Conservation (phyloP, 2,888 invertebrate species). For the Myopa testacea region DNA sequence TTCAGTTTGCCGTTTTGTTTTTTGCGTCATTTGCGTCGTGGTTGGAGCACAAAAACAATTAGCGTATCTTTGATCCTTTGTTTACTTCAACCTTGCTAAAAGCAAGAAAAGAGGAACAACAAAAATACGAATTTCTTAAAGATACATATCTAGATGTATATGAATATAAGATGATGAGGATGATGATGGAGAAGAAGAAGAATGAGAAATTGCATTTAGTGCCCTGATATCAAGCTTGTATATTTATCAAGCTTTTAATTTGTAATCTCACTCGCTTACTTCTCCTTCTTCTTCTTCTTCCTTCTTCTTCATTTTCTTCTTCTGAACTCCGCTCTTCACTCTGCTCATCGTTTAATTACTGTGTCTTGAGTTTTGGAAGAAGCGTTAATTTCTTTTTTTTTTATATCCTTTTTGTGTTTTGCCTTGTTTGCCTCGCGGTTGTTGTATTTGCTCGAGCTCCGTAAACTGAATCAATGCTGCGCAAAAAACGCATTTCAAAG, state of each 20-base stretch:
- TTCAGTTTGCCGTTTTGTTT: slow-evolving; percentile 10
- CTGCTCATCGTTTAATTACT: no score
- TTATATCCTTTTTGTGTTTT: no score
- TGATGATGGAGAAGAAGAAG: not conserved
- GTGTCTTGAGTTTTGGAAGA: no score
- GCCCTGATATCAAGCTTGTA: slow-evolving; percentile 35
- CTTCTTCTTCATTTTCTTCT: no score
- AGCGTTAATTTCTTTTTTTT: no score
- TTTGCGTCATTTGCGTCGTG: slow-evolving; percentile 24
- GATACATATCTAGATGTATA: no score
- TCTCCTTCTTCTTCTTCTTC: no score
- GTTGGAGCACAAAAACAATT: slow-evolving; percentile 57
- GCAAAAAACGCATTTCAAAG: no score
- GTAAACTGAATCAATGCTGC: no score
- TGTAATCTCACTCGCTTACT: slow-evolving; percentile 28
- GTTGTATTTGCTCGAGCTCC: no score
- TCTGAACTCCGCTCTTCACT: no score
- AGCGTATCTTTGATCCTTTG: slow-evolving; percentile 64
- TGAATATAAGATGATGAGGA: not conserved
- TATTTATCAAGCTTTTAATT: slow-evolving; percentile 25
- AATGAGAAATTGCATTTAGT: slow-evolving; percentile 38
- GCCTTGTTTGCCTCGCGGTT: no score
- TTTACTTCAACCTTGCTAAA: slow-evolving; percentile 48
- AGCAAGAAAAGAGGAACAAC: not conserved
- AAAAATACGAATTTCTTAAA: slow-evolving; percentile 3